Base-by-base conservation (phyloP, 1,140 invertebrate species). In the Argopecten irradians region DNA sequence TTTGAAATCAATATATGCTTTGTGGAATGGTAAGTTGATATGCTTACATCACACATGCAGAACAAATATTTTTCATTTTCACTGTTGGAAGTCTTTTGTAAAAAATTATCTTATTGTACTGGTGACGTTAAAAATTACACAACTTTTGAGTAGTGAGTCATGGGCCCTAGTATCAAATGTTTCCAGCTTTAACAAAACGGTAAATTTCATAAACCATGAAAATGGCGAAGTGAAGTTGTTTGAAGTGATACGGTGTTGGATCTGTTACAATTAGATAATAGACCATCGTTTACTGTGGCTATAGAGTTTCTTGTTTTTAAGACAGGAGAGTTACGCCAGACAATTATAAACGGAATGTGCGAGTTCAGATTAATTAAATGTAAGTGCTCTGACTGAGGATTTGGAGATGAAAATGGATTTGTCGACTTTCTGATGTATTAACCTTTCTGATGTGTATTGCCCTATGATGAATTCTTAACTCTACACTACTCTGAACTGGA, bases 201-300 rank as follows among this genome's bases (percentile, higher is more conserved):
- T 71, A 71, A 71, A 71, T 71, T 71, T 71, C 55, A 71, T 71
- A 71, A 71, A 71, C 55, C 55, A 71, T 71, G 55, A 71, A 71
- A 71, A 28, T 71, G 22, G 55, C 28, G 55, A 28, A 5, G 55
- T 28, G 5, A 28, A 71, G n/a, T n/a, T n/a, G 8, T 71, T 71
- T 71, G 55, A 71, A 71, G 55, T 71, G 55, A 71, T 71, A 28
- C 28, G 55, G 55, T 71, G 55, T 71, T 71, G 5, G 55, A n/a
- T 71, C n/a, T 71, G 55, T 71, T 71, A 71, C 55, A 71, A 71
- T 28, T 28, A n/a, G 55, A 71, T 71, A 71, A 71, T 71, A n/a
- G 55, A n/a, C 55, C n/a, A n/a, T 71, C n/a, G 55, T 71, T 71
- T 28, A 16, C 1, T 28, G 55, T 28, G 55, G 55, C 55, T 71